Conservation (phyloP, 2,888 invertebrate species). For the Tolmerus cingulatus region DNA sequence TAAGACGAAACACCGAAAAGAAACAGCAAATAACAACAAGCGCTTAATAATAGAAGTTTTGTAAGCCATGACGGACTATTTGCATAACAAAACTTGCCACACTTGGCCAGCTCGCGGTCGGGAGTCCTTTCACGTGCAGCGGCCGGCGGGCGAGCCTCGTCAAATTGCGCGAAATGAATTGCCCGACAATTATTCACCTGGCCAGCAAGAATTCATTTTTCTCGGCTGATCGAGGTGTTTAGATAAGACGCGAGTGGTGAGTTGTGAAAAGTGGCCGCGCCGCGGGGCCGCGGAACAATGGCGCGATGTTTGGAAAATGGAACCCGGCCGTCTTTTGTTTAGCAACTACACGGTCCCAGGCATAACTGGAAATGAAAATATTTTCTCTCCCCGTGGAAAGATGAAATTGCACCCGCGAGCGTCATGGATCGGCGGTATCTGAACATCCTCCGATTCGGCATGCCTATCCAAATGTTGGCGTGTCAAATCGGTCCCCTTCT, state of each 20-base stretch:
- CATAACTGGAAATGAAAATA: constrained; percentile 21
- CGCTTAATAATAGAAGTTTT: constrained; percentile 40
- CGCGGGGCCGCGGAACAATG: neutral
- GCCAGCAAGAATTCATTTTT: constrained; percentile 33
- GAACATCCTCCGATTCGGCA: neutral
- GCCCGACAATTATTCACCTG: constrained; percentile 39
- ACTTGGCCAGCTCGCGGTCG: constrained; percentile 29
- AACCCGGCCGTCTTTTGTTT: neutral
- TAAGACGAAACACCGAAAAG: constrained; percentile 35
- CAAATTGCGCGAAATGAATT: constrained; percentile 37
- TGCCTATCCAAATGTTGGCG: neutral
- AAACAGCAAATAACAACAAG: constrained; percentile 40
- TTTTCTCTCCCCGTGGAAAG: neutral
- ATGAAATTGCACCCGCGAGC: neutral
- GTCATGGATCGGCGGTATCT: neutral
- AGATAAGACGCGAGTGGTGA: constrained; percentile 27
- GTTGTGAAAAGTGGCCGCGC: constrained; percentile 16
- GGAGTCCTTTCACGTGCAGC: constrained; percentile 28
- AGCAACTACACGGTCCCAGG: neutral
- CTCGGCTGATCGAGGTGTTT: constrained; percentile 28
- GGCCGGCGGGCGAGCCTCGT: neutral
- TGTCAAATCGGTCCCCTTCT: neutral
- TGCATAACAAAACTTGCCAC: constrained; percentile 41
- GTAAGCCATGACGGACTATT: constrained; percentile 41
- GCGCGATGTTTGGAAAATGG: constrained; percentile 17